Percentiles rank a stretch among this genome's conserved stretches.
Evolutionary conservation across 2,113 vertebrate species (phyloP).

Genomic region (Brachyistius frenatus): DNA sequence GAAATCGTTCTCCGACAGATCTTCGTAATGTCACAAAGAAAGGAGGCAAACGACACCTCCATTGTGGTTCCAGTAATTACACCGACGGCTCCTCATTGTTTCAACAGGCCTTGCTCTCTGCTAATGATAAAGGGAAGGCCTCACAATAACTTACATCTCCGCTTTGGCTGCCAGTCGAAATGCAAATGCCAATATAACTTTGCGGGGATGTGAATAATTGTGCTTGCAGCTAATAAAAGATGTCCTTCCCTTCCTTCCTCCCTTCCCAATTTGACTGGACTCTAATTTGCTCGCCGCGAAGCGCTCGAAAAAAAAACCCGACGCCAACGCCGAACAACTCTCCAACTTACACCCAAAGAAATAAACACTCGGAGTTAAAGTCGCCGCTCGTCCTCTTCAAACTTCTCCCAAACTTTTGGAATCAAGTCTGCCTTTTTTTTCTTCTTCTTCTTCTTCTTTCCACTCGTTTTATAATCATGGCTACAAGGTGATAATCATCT

Average conservation of each 20-base stretch:
- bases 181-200: slow-evolving; percentile 22
- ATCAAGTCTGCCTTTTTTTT: background rate
- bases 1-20: background rate
- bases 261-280: slow-evolving; percentile 11
- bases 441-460: background rate
- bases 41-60: background rate
- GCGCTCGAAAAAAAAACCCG: background rate
- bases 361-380: slow-evolving; percentile 46
- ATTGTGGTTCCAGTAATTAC: slow-evolving; percentile 3
- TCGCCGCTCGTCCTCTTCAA: slow-evolving; percentile 27
- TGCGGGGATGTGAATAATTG: slow-evolving; percentile 14
- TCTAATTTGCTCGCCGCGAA: slow-evolving; percentile 20
- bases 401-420: slow-evolving; percentile 52
- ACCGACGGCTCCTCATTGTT: background rate
- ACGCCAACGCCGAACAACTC: slow-evolving; percentile 40
- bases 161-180: background rate
- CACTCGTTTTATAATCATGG: slow-evolving; percentile 43
- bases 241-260: background rate
- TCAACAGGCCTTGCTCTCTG: no score
- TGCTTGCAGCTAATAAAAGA: slow-evolving; percentile 23
- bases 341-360: slow-evolving; percentile 49
- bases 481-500: slow-evolving; percentile 66
- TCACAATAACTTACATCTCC: background rate
- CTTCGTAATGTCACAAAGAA: slow-evolving; percentile 3
- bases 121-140: background rate